Evolutionary conservation across 1,140 invertebrate species (phyloP), one percentile per base, ranked within the genome.

Genomic region (Sycophaga agraensis): DNA sequence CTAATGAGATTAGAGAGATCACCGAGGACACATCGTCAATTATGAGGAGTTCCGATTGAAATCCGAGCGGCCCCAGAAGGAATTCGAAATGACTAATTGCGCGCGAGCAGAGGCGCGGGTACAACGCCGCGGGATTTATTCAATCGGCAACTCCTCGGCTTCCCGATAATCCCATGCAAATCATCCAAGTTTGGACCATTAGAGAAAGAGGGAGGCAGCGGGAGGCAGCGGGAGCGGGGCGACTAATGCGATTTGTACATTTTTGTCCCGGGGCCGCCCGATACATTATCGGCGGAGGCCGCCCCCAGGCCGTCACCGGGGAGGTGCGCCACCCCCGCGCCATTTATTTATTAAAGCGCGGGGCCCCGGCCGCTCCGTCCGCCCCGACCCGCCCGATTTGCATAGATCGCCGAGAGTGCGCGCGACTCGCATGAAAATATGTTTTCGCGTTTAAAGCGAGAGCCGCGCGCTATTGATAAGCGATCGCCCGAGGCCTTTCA

Each of bases 131-230:
- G n/a, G 19, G 31, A 54, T 48, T n/a, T 16, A 22, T 46, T 46
- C 54, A 37, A 45, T 56, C 28, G n/a, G 11, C 39, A 40, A 14
- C 40, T 42, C n/a, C 24, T 26, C 31, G 42, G 8, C 43, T 69
- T 66, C 60, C 39, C n/a, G 57, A 55, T 76, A 77, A 77, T 77
- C 70, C 51, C 56, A 75, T 76, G 74, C 69, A 77, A 76, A 76
- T 76, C 71, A 71, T 74, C 68, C 72, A 73, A 75, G 71, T 74
- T 75, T 67, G 55, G 64, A 67, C 37, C 67, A 73, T 74, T 69
- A 73, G 68, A 70, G 65, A 56, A 65, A 5, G 21, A 56, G 26
- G 14, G 28, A 12, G 12, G 31, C 2, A 5, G 28, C 28, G 16
- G 17, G n/a, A 46, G 14, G n/a, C 14, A 28, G 21, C 26, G 39